Evolutionary conservation across 2,113 vertebrate species (phyloP), one percentile per base, ranked within the genome.

Genomic region (Diphyllodes magnificus): DNA sequence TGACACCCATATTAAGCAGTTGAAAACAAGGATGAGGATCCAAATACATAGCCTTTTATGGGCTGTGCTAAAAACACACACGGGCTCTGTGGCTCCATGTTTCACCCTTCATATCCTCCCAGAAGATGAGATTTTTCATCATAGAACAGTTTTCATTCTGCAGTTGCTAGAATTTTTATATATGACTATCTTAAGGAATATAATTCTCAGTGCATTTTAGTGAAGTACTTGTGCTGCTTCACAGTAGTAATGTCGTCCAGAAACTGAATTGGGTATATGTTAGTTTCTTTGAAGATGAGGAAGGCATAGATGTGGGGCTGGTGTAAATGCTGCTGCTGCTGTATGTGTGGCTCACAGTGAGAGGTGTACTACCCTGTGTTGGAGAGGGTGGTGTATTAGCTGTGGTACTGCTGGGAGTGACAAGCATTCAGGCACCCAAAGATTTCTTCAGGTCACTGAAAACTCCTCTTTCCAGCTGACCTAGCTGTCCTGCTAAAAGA

Each of bases 341-440:
- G 2, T 9, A 9, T 2, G 2, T 14, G 27, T 3, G 3, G n/a
- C 2, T 85, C 27, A 1, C 9, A 25, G 47, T 33, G 60, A 24
- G 42, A 72, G 13, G 21, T 61, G 28, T 10, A 73, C 42, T 9
- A 16, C 13, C 35, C 24, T 5, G 23, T 10, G 10, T 7, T 54
- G 49, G 24, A 65, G 30, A 3, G 5, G 33, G 2, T 51, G 39
- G 6, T 76, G 27, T 39, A 1, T 45, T 21, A 28, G 42, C 69
- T 66, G 27, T 22, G 49, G 60, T 22, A 15, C 27, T 50, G 35
- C n/a, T 53, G 63, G 35, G 59, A 88, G 10, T 76, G 21, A 28
- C 1, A 21, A 50, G 20, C 37, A 45, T 42, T 44, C 76, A 86
- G 51, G 33, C 60, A 70, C 8, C 2, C 15, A 66, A 27, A 45